phyloP scores from a whole-genome alignment of 2,888 invertebrate species.

The Apotomis capreana region DNA sequence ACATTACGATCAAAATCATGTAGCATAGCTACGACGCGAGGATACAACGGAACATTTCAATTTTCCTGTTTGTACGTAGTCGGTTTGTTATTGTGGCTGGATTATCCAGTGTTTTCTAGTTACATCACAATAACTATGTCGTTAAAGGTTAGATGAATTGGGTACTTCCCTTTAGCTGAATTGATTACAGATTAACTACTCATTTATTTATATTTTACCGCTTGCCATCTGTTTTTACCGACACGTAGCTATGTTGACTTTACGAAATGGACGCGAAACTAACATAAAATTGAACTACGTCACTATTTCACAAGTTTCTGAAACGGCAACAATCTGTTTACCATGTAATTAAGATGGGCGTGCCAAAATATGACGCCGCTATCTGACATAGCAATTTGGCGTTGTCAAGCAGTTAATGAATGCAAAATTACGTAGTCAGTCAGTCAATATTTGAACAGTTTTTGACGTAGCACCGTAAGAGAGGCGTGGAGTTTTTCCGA shows the following conservation, averaged over 20 bases:
- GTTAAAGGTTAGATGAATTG: constrained; percentile 23
- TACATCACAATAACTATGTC: constrained; percentile 18
- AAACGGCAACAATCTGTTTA: constrained; percentile 46
- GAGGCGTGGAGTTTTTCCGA: constrained; percentile 75
- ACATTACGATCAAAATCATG: constrained; percentile 10
- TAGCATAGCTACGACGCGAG: constrained; percentile 1
- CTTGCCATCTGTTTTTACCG: neutral
- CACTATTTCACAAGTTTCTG: constrained; percentile 51
- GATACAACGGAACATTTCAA: constrained; percentile 32
- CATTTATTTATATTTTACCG: neutral
- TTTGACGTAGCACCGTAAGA: constrained; percentile 62
- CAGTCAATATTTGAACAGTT: constrained; percentile 66
- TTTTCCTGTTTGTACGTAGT: constrained; percentile 40
- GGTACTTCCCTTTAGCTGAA: constrained; percentile 2
- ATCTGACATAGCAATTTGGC: constrained; percentile 48
- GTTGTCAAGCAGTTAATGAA: constrained; percentile 42
- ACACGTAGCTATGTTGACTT: neutral
- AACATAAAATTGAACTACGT: constrained; percentile 32
- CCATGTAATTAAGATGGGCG: constrained; percentile 51
- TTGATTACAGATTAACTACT: neutral
- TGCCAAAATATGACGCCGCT: constrained; percentile 52
- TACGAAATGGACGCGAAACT: constrained; percentile 11
- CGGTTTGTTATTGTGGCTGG: constrained; percentile 7
- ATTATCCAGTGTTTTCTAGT: constrained; percentile 28
- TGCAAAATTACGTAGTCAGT: constrained; percentile 60